Evolutionary conservation across 2,113 vertebrate species (phyloP), one percentile per base, ranked within the genome.

Genomic region (Lagopus leucura): DNA sequence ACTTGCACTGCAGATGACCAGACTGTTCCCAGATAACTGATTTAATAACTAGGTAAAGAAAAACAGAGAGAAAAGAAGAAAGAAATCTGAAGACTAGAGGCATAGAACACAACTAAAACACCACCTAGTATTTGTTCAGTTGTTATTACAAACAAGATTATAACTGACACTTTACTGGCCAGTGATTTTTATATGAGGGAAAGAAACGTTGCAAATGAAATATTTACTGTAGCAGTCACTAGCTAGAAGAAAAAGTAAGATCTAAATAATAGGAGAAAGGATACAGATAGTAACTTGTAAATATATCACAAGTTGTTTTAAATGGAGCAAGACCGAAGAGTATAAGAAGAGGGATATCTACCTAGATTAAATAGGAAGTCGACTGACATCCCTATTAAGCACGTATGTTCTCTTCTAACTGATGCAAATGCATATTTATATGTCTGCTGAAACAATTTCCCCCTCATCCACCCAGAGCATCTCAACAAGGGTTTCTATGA

Each of bases 1-100:
- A 77, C 2, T 5, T 82, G 55, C 50, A 89, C 73, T 82, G 77
- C 24, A 66, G 75, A 25, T 63, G 21, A 32, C 18, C 36, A 61
- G 43, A 73, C 71, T 84, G 81, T 84, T 93, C 38, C 63, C 40
- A 79, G 72, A 55, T 73, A 77, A 10, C 45, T 54, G n/a, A 70
- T 67, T 48, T 89, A 92, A 80, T 80, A 87, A 82, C 38, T 38
- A 85, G 57, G 71, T 91, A 73, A 82, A 94, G 28, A 81, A 74
- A 95, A 95, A 64, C 17, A 87, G 25, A 76, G 14, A 22, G 40
- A 85, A 54, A 94, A 66, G 40, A 20, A 76, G 60, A 82, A 82
- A 54, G 67, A 85, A 65, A 50, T 84, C 50, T 55, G 34, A 92
- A 76, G 42, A 66, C 88, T 38, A 38, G 69, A 90, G 66, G 61